These are phyloP conservation scores for Cossypha polioptera DNA, from an alignment of 2,797 vertebrate species.

Conservation along the genomic window DNA sequence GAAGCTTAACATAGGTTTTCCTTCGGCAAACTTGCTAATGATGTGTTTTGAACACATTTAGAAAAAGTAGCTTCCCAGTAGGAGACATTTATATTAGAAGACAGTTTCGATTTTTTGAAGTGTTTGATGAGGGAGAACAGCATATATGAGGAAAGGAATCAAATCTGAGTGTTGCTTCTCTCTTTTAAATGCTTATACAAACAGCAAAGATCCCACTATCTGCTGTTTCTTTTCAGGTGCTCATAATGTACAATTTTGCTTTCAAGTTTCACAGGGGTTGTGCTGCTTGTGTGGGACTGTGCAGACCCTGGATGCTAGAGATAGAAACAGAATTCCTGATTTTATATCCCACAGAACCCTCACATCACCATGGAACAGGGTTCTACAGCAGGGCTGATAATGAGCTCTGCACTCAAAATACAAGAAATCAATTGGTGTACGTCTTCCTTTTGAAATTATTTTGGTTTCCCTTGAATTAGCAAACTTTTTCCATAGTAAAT, in stretches of 20 bases:
- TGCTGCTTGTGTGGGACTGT: background rate
- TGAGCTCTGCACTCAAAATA: background rate
- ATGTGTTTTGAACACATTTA: constrained; percentile 23
- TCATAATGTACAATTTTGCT: background rate
- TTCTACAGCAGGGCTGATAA: background rate
- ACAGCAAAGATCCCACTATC: background rate
- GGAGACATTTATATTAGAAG: background rate
- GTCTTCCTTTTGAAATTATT: background rate
- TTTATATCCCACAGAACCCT: background rate
- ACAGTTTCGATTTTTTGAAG: background rate
- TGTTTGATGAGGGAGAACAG: constrained; percentile 28
- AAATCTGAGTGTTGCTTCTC: background rate
- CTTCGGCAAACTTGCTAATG: constrained; percentile 25
- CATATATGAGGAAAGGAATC: background rate
- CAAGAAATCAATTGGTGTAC: background rate
- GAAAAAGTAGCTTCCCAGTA: background rate
- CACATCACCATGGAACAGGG: background rate
- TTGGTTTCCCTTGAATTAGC: background rate
- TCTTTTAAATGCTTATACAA: background rate
- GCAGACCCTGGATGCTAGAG: background rate
- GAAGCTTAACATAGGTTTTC: background rate
- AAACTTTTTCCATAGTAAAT: background rate
- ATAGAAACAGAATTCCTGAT: background rate
- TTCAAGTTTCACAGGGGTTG: background rate
- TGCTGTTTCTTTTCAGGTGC: background rate